Conservation (phyloP, 2,888 invertebrate genomes). For the Aphodius sticticus region DNA sequence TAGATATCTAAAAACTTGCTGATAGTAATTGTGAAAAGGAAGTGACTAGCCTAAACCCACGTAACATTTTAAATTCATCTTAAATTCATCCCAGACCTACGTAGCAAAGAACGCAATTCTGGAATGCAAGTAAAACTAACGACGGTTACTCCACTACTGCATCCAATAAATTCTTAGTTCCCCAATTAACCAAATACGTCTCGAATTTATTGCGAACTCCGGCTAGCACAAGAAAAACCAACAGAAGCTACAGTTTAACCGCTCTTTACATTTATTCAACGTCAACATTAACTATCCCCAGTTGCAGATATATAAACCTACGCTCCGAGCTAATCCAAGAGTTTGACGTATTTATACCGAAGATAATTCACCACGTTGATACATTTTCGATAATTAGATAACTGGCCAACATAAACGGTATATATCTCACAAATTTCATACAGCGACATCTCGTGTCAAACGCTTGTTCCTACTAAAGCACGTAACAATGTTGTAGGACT, state of each 20-base stretch:
- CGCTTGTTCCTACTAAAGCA: too few species aligned
- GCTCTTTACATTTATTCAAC: not conserved
- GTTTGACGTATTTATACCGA: too few species aligned
- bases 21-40: not conserved
- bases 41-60: not conserved
- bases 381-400: too few species aligned
- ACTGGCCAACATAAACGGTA: too few species aligned
- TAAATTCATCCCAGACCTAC: not conserved
- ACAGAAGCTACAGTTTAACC: not conserved
- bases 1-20: not conserved
- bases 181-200: not conserved
- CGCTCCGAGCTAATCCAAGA: too few species aligned
- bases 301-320: too few species aligned
- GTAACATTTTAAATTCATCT: not conserved
- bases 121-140: not conserved
- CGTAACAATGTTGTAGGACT: too few species aligned
- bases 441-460: too few species aligned
- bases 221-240: not conserved
- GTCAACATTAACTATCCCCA: not conserved
- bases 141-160: not conserved
- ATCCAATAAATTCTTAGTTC: not conserved
- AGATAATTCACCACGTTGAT: too few species aligned
- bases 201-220: not conserved
- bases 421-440: too few species aligned
- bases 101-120: not conserved